A percentile compares a stretch with the other conserved stretches of the same genome.
Evolutionary conservation across 1,140 invertebrate species (phyloP).

Genomic region (Bombus pyrosoma): DNA sequence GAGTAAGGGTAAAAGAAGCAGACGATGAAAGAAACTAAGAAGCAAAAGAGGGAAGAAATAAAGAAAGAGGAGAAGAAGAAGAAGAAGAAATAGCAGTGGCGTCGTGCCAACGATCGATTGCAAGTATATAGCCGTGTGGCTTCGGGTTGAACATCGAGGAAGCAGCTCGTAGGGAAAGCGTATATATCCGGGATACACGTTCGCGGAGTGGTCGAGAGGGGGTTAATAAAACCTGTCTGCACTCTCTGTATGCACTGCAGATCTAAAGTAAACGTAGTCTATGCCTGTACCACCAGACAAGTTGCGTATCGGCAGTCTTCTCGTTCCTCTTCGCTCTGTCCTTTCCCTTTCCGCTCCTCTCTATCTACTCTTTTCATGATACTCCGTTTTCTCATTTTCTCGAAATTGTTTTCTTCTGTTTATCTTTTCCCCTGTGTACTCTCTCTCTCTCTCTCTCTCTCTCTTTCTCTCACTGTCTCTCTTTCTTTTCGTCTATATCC

Average conservation of each 20-base stretch:
- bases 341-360: not conserved
- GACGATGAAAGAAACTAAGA: not conserved
- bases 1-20: not conserved
- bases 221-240: constrained; percentile 66
- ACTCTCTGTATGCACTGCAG: constrained; percentile 49
- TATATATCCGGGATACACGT: constrained; percentile 58
- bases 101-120: constrained; percentile 67
- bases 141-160: constrained; percentile 55
- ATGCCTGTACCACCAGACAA: constrained; percentile 37
- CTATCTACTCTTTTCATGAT: not conserved
- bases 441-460: too few species aligned
- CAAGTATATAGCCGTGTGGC: constrained; percentile 55
- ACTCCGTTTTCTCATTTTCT: constrained; percentile 27
- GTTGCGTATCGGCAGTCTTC: constrained; percentile 28
- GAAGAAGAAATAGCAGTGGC: constrained; percentile 49
- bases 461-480: not conserved
- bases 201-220: constrained; percentile 47
- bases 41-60: not conserved
- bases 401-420: constrained; percentile 7
- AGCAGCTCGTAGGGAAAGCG: constrained; percentile 55
- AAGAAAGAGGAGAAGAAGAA: not conserved
- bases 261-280: constrained; percentile 57
- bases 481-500: not conserved
- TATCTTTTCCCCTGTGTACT: not conserved
- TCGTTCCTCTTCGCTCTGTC: not conserved